Base-by-base conservation (phyloP, 1,140 invertebrate genomes). In the Nasonia vitripennis region DNA sequence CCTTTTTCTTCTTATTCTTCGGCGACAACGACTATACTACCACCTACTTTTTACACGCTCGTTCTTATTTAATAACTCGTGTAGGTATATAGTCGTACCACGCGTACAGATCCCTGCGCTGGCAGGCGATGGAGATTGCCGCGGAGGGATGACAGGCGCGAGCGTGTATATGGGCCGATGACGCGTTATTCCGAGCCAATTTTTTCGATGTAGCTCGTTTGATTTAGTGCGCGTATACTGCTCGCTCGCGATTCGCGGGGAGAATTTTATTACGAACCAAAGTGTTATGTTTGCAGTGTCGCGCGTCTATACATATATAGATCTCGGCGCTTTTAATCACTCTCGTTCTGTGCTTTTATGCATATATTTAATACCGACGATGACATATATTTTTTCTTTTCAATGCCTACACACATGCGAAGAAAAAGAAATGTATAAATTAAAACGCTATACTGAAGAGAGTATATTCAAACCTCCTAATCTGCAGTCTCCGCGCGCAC, bases 11-110 rank as follows among this genome's bases (percentile, higher is more conserved):
- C 41, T 68, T 20, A 17, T 79, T 71, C 14, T 14, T 23, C 31
- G 11, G 2, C 12, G 2, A 17, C 14, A 0, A 17, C 12, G 17
- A n/a, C 17, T 62, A 62, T 37, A 37, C 34, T 37, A 27, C 27
- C 27, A 27, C 55, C 20, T 62, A 62, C 55, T 62, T 62, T 62
- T 62, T 62, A 62, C 9, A 12, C 55, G 14, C 20, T 62, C 55
- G 55, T 62, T 62, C 14, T 74, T 34, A 74, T 74, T 74, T 62
- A 62, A 62, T 62, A 62, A 62, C 55, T 62, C 55, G 55, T n/a
- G 1, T 45, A 45, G 6, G 41, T 45, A 45, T 45, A 45, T 45
- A 45, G 41, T 45, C 9, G 41, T 1, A 27, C 55, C 3, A 17
- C n/a, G 55, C 5, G 17, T 51, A 51, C 12, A 17, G 10, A 62